Conservation (phyloP, 37 sponge, comb jelly and placozoan species). For the Beroe ovata region DNA sequence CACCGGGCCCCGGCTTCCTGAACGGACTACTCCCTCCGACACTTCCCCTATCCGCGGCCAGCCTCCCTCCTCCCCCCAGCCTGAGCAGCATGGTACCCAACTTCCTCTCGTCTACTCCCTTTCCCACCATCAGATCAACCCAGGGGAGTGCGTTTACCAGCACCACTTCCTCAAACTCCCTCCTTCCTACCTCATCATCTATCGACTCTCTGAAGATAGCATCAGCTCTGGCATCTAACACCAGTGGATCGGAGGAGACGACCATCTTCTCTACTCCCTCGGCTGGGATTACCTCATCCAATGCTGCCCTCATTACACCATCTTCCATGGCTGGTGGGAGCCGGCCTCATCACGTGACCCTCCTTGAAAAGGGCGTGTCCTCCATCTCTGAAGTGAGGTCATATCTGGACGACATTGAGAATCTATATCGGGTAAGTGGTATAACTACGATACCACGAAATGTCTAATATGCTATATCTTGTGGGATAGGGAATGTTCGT, state of each 20-base stretch:
- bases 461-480: too few species aligned
- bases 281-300: background rate
- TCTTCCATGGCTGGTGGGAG: too few species aligned
- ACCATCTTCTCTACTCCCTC: background rate
- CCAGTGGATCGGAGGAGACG: background rate
- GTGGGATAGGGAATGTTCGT: too few species aligned
- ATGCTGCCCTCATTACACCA: background rate
- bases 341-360: background rate
- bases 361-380: constrained; percentile 60
- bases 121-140: background rate
- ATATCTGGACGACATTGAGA: constrained; percentile 47
- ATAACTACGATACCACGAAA: too few species aligned
- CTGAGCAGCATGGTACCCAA: constrained; percentile 13
- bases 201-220: background rate
- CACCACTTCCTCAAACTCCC: background rate
- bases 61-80: background rate
- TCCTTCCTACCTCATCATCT: background rate
- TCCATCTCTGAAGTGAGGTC: constrained; percentile 35
- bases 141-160: constrained; percentile 20
- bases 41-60: background rate
- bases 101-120: constrained; percentile 3
- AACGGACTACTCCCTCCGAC: background rate
- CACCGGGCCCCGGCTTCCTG: background rate
- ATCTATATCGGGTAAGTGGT: constrained; percentile 65
- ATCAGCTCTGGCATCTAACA: background rate